Evolutionary conservation across 2,113 vertebrate species (phyloP).

Genomic region (Sinocyclocheilus grahami): DNA sequence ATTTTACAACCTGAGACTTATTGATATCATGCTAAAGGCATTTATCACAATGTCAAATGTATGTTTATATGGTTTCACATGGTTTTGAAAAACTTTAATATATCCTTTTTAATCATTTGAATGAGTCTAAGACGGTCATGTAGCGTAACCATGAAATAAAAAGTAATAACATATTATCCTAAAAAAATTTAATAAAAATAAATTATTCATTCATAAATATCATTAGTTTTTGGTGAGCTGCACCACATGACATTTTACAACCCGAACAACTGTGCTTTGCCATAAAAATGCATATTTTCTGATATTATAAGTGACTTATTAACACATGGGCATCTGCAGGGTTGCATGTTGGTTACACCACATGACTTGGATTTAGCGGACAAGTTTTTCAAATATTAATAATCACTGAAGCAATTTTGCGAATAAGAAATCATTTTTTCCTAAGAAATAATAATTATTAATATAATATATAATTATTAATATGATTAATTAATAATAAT

Average conservation of each 20-base stretch:
- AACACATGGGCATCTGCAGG: not conserved
- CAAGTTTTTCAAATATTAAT: not conserved
- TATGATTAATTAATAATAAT: not conserved
- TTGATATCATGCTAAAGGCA: not conserved
- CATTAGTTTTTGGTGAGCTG: too few species aligned
- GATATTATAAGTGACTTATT: not conserved
- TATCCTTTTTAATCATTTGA: too few species aligned
- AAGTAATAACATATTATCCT: not conserved
- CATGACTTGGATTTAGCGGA: not conserved
- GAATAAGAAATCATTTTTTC: too few species aligned
- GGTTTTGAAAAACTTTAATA: not conserved
- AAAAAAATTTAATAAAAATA: too few species aligned
- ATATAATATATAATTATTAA: too few species aligned
- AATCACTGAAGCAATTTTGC: too few species aligned
- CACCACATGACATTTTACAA: too few species aligned
- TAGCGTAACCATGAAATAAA: not conserved
- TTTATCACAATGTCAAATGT: not conserved
- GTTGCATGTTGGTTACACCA: not conserved
- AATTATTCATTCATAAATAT: not conserved
- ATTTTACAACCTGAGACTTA: not conserved
- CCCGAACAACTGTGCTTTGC: too few species aligned
- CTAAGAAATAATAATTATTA: not conserved
- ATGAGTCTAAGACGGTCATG: not conserved
- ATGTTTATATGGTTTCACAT: not conserved
- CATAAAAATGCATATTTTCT: too few species aligned